Base-by-base conservation (phyloP, 92 coral and sea anemone genomes). In the Porites rus region DNA sequence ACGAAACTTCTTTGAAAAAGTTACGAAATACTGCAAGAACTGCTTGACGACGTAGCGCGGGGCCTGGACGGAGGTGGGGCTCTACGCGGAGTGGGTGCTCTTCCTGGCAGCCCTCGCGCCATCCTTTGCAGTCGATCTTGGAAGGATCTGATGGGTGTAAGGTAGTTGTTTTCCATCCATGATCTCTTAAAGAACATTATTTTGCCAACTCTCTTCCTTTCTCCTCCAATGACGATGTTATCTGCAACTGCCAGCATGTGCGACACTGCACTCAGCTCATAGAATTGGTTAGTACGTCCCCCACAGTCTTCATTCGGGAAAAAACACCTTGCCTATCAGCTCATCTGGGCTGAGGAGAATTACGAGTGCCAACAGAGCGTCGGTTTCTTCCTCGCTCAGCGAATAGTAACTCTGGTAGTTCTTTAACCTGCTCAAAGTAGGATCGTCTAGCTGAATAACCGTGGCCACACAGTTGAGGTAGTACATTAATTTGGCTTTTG, bases 141-240 rank as follows among this genome's bases (percentile, higher is more conserved):
- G 77, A 51, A 85, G 46, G 69, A 66, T 25, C 19, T 77, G 75
- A 85, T 66, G 18, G 88, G 88, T 7, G 56, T 53, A 17, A 84
- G n/a, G 76, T 84, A 84, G 11, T 66, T 51, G 3, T 11, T 43
- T 21, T 76, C 81, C 83, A 84, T 24, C 56, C 56, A 84, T 9
- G 83, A 20, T 22, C 75, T 70, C 56, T 75, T n/a, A 46, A 84
- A 75, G 20, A 78, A 63, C 88, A 84, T 84, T 31, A 84, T 65
- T 10, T 66, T 74, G 2, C 67, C 63, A 53, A 84, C 88, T 19
- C 82, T 66, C 62, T 61, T 76, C 10, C 88, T 68, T 46, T 84
- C 81, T 12, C 88, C 88, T 31, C 88, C 88, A 84, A 84, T 84
- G 74, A 84, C 18, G 16, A 84, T 43, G 60, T 77, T 74, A 31